A percentile compares a stretch with the other conserved stretches of the same genome.
phyloP scores from a whole-genome alignment of 2,797 vertebrate species.

The Pagetopsis macropterus region DNA sequence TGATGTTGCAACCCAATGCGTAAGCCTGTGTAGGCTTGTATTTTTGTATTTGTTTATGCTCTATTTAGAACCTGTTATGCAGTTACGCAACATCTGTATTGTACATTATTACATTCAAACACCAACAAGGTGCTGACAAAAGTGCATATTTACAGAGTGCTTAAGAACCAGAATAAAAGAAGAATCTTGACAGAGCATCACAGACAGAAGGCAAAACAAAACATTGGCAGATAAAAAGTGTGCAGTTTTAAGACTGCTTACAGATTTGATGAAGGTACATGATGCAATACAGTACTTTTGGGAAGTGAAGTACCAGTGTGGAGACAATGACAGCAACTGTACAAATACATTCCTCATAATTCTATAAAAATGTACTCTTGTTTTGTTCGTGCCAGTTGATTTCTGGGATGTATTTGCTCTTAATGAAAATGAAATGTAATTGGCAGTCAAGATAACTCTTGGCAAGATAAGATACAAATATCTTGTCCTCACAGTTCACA shows the following conservation, averaged over 20 bases:
- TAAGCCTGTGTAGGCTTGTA: constrained; percentile 20
- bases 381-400: too few relatives aligned
- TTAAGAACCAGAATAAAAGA: constrained; percentile 23
- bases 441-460: too few relatives aligned
- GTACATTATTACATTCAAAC: constrained; percentile 48
- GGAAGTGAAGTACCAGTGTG: constrained; percentile 67
- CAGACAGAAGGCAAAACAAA: constrained; percentile 31
- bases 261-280: constrained; percentile 26
- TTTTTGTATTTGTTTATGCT: constrained; percentile 30
- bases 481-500: too few relatives aligned
- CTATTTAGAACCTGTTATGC: constrained; percentile 5
- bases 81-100: constrained; percentile 36
- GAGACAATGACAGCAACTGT: constrained; percentile 62
- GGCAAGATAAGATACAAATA: too few relatives aligned
- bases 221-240: constrained; percentile 28
- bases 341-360: constrained; percentile 12
- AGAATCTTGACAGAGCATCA: constrained; percentile 29
- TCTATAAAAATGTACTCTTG: background rate
- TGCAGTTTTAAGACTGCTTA: constrained; percentile 23
- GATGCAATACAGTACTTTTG: constrained; percentile 53
- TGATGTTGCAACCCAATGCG: constrained; percentile 16
- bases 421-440: too few relatives aligned
- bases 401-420: too few relatives aligned
- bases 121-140: constrained; percentile 63
- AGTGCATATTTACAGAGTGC: constrained; percentile 68